Conservation (phyloP, 2,113 vertebrate genomes). For the Notothenia coriiceps region DNA sequence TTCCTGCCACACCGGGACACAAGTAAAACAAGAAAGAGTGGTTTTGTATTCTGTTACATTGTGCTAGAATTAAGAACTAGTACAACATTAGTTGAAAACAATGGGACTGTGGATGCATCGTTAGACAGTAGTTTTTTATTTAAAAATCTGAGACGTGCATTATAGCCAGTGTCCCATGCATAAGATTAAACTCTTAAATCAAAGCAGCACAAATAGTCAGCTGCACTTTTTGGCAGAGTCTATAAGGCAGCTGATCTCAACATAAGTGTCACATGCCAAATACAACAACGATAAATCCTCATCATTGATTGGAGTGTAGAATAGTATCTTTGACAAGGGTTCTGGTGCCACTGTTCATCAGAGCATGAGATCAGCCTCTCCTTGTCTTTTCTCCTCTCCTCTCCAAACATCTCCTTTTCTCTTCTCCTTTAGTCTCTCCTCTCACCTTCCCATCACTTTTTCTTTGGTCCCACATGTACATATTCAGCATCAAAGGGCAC, state of each 20-base stretch:
- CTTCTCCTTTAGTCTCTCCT: neutral
- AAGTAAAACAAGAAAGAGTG: neutral
- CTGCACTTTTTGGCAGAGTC: no score
- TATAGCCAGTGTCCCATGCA: neutral
- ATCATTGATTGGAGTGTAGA: neutral
- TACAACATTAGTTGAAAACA: neutral
- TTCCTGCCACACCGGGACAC: constrained; percentile 46
- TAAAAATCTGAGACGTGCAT: neutral
- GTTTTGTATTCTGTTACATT: neutral
- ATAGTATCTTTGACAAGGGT: neutral
- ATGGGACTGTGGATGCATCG: neutral
- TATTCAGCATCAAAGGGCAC: constrained; percentile 80
- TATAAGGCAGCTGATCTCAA: neutral
- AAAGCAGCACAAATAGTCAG: neutral
- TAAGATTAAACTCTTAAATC: neutral
- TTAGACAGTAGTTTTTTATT: neutral
- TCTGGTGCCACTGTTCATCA: neutral
- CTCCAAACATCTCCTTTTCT: neutral
- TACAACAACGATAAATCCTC: neutral
- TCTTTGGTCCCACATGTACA: constrained; percentile 46
- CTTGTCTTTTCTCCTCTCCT: neutral
- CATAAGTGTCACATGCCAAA: neutral
- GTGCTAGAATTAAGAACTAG: neutral
- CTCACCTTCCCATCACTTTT: constrained; percentile 62
- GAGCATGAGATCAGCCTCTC: neutral